Evolutionary conservation across 2,888 invertebrate species (phyloP), one percentile per base, ranked within the genome.

Genomic region (Apodemia duryi): DNA sequence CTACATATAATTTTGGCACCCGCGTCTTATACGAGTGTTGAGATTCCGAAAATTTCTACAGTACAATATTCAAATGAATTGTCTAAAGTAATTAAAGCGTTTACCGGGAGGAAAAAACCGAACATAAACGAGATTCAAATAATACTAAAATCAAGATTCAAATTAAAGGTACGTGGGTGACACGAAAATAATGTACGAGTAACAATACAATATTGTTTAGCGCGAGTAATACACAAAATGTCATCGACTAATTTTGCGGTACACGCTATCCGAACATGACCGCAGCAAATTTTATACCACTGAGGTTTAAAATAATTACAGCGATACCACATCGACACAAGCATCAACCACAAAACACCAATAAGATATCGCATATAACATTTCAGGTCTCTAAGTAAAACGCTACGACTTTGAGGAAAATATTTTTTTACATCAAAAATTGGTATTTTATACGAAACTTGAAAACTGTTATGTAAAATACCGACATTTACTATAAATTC

Each of bases 171-270:
- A 65, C 51, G 32, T 61, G 62, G 35, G 46, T 52, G 61, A 61
- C 61, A 61, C 52, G 52, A 63, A 63, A 52, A 61, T 41, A 62
- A 67, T 61, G 49, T 66, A 21, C 21, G 21, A 21, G 21, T 21
- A 57, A 63, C 54, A 51, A 57, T 68, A 73, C 69, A 77, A 79
- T 80, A 79, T 78, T 72, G 75, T 72, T 77, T 76, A 81, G 77
- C 69, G 75, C 72, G 76, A 81, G 78, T 77, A 77, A 78, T 79
- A 80, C 77, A 74, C 78, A 43, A 69, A 61, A 67, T 69, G 57
- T 66, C 64, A 68, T 70, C 67, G 70, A 72, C 64, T 67, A 69
- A 73, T 70, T 57, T 69, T 70, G 35, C 21, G 51, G 61, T 61
- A 61, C 65, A 65, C 67, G 67, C 66, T 67, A 67, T 70, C 65